A percentile compares a stretch with the other conserved stretches of the same genome.
Evolutionary conservation across 2,113 vertebrate species (phyloP).

Genomic region (Hemibagrus wyckioides): DNA sequence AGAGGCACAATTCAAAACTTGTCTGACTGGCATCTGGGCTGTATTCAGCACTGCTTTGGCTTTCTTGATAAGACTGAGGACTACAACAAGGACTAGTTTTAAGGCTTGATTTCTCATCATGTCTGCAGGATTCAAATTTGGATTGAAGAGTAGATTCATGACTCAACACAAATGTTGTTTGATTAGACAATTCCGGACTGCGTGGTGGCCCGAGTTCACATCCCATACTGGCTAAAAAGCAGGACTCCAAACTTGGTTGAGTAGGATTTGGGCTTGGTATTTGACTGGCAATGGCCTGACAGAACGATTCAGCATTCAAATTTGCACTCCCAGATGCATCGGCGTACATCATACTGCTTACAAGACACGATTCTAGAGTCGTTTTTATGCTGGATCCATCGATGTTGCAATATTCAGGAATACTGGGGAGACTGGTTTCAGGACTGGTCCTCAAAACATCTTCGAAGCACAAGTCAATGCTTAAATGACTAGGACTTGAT

Average conservation of each 20-base stretch:
- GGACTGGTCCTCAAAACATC: not conserved
- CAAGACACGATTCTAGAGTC: not conserved
- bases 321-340: not conserved
- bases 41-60: not conserved
- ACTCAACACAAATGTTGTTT: not conserved
- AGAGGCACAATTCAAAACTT: not conserved
- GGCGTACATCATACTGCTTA: too few species aligned
- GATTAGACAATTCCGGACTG: not conserved
- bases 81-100: not conserved
- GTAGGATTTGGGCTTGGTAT: not conserved
- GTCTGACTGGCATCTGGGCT: not conserved
- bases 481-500: not conserved
- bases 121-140: not conserved
- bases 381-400: not conserved
- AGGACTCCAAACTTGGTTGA: not conserved
- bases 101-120: not conserved
- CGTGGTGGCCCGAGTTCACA: not conserved
- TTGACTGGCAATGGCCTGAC: not conserved
- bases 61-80: not conserved
- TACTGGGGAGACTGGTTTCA: not conserved
- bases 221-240: not conserved
- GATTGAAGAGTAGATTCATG: not conserved
- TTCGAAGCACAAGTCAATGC: not conserved
- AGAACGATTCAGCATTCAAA: not conserved
- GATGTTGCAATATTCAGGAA: not conserved